A percentile compares a stretch with the other conserved stretches of the same genome.
Conservation (phyloP, 1,140 invertebrate species). For the Sinonovacula constricta region DNA sequence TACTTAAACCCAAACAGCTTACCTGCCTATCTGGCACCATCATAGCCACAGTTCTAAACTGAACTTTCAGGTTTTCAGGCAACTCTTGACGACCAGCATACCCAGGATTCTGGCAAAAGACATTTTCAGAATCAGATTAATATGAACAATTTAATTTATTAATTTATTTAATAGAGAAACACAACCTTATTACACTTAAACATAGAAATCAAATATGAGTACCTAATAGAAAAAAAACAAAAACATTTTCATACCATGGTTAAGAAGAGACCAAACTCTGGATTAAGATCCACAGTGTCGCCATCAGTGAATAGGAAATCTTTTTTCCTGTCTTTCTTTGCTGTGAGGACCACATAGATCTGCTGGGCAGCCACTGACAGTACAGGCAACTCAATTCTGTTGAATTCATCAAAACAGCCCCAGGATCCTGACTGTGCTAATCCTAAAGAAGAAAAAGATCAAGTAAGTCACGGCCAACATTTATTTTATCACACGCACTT, state of each 20-base stretch:
- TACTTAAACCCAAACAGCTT: too few species aligned
- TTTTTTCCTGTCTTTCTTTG: constrained; percentile 94
- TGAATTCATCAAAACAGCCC: constrained; percentile 98
- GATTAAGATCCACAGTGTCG: constrained; percentile 94
- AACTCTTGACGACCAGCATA: constrained; percentile 78
- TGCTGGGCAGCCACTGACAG: constrained; percentile 97
- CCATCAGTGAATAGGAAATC: constrained; percentile 96
- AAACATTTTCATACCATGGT: constrained; percentile 95
- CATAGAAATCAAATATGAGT: background rate
- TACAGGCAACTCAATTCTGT: constrained; percentile 96
- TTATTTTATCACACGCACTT: too few species aligned
- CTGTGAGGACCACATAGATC: constrained; percentile 93
- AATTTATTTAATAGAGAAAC: background rate
- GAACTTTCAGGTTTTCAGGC: constrained; percentile 77
- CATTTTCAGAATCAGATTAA: too few species aligned
- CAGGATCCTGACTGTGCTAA: constrained; percentile 96
- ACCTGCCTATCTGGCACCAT: constrained; percentile 80
- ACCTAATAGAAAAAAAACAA: background rate
- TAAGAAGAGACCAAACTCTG: constrained; percentile 97
- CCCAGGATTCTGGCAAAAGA: constrained; percentile 72
- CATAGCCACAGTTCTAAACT: constrained; percentile 77
- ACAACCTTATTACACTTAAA: background rate
- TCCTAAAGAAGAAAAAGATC: constrained; percentile 80
- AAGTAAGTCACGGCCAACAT: background rate
- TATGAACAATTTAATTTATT: too few species aligned